These are phyloP conservation scores for Aleadryas rufinucha DNA, from an alignment of 2,113 vertebrate species.

Conservation along the genomic window DNA sequence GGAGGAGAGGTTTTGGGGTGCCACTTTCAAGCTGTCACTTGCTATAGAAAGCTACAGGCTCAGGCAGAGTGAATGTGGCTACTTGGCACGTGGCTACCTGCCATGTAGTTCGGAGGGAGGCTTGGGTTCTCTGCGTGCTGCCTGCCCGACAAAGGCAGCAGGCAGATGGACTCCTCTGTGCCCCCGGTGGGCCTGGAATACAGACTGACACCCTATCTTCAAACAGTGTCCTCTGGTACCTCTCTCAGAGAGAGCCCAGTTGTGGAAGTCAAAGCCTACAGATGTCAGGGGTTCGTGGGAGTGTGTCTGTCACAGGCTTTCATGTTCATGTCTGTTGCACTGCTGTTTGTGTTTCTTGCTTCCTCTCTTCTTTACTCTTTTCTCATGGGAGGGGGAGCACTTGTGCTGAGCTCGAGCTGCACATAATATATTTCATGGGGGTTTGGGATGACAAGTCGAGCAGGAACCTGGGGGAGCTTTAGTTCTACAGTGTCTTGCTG, in stretches of 20 bases:
- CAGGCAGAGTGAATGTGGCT: neutral
- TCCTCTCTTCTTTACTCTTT: neutral
- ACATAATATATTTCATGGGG: neutral
- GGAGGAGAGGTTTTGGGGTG: neutral
- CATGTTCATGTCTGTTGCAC: neutral
- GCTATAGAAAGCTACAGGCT: neutral
- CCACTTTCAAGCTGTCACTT: neutral
- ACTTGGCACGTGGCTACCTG: neutral
- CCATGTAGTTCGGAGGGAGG: neutral
- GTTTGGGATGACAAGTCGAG: neutral
- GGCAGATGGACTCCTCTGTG: neutral
- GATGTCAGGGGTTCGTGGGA: neutral
- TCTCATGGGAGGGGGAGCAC: neutral
- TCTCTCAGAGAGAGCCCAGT: neutral
- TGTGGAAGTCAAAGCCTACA: neutral
- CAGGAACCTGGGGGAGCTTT: neutral
- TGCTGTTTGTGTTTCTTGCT: neutral
- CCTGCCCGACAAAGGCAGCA: neutral
- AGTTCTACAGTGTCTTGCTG: neutral
- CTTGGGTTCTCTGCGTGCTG: neutral
- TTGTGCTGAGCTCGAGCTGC: neutral
- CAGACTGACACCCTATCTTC: neutral
- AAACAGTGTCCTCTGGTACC: too few relatives aligned
- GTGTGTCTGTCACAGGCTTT: neutral
- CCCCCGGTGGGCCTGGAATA: accelerated